phyloP scores from a whole-genome alignment of 2,797 vertebrate genomes.

The Danio choprae region DNA sequence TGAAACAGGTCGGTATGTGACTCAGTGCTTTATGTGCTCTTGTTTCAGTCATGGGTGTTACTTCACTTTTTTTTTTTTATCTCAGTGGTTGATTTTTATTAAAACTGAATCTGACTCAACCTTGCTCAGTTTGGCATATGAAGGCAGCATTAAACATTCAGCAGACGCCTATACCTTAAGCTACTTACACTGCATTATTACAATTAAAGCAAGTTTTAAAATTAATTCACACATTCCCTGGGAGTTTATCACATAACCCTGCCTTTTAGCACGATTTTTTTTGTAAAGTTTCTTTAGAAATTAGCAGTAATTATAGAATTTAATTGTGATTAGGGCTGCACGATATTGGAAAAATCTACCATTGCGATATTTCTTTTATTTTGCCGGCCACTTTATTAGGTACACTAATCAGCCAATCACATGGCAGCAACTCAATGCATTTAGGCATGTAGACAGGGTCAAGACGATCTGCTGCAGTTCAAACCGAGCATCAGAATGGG shows the following conservation, averaged over 20 bases:
- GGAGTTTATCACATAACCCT: no score
- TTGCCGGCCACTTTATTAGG: no score
- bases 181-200: not conserved
- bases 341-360: no score
- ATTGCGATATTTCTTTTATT: no score
- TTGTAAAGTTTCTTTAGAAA: no score
- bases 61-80: not conserved
- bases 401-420: no score
- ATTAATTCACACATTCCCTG: not conserved
- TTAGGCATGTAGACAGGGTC: no score
- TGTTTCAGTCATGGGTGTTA: not conserved
- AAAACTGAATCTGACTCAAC: not conserved
- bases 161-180: constrained; percentile 34
- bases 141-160: not conserved
- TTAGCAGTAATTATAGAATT: not conserved
- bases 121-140: not conserved
- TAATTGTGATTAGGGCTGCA: not conserved
- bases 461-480: no score
- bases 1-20: constrained; percentile 13
- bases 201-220: not conserved
- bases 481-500: no score
- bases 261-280: no score
- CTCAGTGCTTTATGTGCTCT: constrained; percentile 9
- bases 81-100: not conserved
- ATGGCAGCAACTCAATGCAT: no score